Base-by-base conservation (phyloP, 2,888 invertebrate species). In the Papilio elwesi region DNA sequence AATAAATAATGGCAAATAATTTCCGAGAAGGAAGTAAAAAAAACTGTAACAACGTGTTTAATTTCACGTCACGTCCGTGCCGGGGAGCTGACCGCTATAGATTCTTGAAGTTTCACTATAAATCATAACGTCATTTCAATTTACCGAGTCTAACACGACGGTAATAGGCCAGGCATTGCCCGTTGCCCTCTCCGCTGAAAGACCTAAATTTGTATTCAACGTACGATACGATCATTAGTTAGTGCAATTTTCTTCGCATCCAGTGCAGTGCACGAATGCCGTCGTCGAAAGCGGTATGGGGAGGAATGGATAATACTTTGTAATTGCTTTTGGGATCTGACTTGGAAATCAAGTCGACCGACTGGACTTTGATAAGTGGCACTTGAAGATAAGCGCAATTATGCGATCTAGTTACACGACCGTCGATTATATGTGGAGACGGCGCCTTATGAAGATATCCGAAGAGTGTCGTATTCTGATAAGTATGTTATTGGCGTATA, bases 71-170 rank as follows among this genome's bases (percentile, higher is more conserved):
- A 92, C 91, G 91, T 91, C 78, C 84, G 80, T 78, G 78, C 82
- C 83, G 84, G 85, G n/a, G 87, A 88, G 88, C 90, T 87, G 87
- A 82, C 84, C 85, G 85, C 90, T 90, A 88, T 87, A 82, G 82
- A 85, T 85, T 88, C 87, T 87, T 88, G 89, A 88, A 91, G 87
- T 85, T 88, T 85, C 79, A 80, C 88, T 84, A 92, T 92, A 92
- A 92, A 93, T 92, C 92, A 92, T 91, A 90, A 85, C 85, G 86
- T 89, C 85, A 83, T 91, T 91, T 92, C 92, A 92, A 92, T 93
- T 92, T 91, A 87, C 88, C 84, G 83, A 87, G 84, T 85, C 84
- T 85, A 90, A 90, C 89, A 89, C 84, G 84, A 81, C 84, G 83
- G 84, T 88, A 89, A 89, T 86, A 89, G 87, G 87, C 68, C 68